Conservation (phyloP, 1,140 invertebrate species). For the Zaprionus camerounensis region DNA sequence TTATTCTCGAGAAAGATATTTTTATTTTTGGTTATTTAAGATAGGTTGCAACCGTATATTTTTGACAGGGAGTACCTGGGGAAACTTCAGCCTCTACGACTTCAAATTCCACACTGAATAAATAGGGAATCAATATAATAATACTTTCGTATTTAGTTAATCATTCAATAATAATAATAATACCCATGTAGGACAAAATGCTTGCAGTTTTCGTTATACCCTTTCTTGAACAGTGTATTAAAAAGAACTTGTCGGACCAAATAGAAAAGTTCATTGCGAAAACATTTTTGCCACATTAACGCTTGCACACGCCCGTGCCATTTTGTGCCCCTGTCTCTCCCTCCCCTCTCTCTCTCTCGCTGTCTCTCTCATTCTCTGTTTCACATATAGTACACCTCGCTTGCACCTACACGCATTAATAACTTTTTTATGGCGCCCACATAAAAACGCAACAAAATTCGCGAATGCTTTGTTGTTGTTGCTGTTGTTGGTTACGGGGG, state of each 20-base stretch:
- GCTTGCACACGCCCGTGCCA: conserved; percentile 76
- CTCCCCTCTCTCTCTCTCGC: not conserved
- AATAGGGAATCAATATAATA: no score
- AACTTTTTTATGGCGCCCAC: conserved; percentile 77
- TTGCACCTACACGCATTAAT: conserved; percentile 56
- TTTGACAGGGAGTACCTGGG: no score
- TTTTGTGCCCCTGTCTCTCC: conserved; percentile 57
- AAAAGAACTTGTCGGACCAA: conserved; percentile 35
- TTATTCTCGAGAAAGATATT: no score
- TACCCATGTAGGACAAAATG: not conserved
- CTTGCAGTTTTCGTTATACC: not conserved
- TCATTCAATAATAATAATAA: no score
- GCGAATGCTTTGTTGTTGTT: conserved; percentile 43
- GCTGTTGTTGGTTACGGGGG: not conserved
- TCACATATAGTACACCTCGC: not conserved
- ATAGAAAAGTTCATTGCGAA: conserved; percentile 62
- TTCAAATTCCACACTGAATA: no score
- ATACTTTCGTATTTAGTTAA: not conserved
- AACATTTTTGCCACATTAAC: conserved; percentile 81
- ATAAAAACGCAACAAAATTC: conserved; percentile 79
- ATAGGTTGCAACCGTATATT: no score
- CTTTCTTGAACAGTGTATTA: not conserved
- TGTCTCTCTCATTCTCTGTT: not conserved
- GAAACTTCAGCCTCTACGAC: no score
- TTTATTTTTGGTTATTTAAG: no score